phyloP scores from a whole-genome alignment of 2,888 invertebrate species.

The Barypeithes pellucidus region DNA sequence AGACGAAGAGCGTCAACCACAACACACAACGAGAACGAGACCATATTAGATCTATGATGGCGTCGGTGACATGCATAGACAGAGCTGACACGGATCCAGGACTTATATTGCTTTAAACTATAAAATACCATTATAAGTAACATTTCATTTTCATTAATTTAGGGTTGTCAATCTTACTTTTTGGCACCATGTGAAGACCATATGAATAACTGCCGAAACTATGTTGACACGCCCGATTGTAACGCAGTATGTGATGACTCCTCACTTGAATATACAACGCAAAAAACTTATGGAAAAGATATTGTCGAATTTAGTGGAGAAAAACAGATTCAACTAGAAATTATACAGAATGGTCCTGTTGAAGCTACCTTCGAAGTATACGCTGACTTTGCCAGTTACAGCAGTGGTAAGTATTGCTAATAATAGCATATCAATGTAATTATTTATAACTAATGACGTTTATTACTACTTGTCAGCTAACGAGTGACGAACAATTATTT shows the following conservation, averaged over 20 bases:
- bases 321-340: conserved; percentile 84
- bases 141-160: background rate
- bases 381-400: conserved; percentile 76
- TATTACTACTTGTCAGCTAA: no score
- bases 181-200: conserved; percentile 51
- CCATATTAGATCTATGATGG: no score
- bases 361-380: conserved; percentile 90
- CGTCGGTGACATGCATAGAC: no score
- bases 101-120: no score
- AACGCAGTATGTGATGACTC: conserved; percentile 39
- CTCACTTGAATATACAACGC: conserved; percentile 12
- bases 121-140: no score
- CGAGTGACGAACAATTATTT: no score
- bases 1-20: no score
- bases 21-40: no score
- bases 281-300: conserved; percentile 40
- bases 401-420: conserved; percentile 31
- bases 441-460: no score
- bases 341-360: conserved; percentile 88
- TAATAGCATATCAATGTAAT: no score
- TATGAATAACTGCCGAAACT: conserved; percentile 43
- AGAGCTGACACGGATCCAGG: no score
- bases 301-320: conserved; percentile 23
- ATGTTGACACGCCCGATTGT: conserved; percentile 50
- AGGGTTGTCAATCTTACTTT: conserved; percentile 53